phyloP scores from a whole-genome alignment of 92 coral and sea anemone genomes.

The Nematostella vectensis region DNA sequence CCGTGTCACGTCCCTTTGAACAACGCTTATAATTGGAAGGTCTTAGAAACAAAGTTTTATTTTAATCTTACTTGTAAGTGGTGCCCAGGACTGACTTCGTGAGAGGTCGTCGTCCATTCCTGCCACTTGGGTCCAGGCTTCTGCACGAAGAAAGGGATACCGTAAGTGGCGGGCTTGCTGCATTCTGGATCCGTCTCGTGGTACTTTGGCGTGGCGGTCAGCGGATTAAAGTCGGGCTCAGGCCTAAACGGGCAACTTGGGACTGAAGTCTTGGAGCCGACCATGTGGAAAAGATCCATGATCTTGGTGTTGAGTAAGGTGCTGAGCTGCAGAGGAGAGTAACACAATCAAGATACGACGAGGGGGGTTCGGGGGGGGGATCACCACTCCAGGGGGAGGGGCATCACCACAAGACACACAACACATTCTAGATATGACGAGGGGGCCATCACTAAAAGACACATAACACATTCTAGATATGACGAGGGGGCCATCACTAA shows the following conservation, averaged over 20 bases:
- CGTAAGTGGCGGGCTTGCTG: conserved; percentile 50
- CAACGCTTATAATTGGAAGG: too few relatives aligned
- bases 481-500: too few relatives aligned
- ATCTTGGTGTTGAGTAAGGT: conserved; percentile 14
- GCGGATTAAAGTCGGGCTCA: conserved; percentile 15
- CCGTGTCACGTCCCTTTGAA: too few relatives aligned
- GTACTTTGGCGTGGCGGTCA: conserved; percentile 21
- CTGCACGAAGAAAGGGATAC: conserved; percentile 72
- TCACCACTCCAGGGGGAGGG: not conserved
- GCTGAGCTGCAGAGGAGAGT: conserved; percentile 10
- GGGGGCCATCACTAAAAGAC: too few relatives aligned
- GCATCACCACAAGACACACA: too few relatives aligned
- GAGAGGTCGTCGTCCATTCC: conserved; percentile 86
- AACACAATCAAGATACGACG: too few relatives aligned
- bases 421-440: too few relatives aligned
- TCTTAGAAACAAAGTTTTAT: too few relatives aligned
- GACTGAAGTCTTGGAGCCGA: conserved; percentile 23
- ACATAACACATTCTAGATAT: too few relatives aligned
- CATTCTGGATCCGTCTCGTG: conserved; percentile 23
- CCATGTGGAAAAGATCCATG: conserved; percentile 25
- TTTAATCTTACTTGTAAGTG: conserved; percentile 76
- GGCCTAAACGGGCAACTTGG: conserved; percentile 36
- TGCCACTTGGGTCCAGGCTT: conserved; percentile 81
- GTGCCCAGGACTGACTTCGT: conserved; percentile 92
- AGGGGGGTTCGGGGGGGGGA: not conserved